These are phyloP conservation scores for Leptodactylus fallax DNA, from an alignment of 2,797 vertebrate species.

Conservation along the genomic window DNA sequence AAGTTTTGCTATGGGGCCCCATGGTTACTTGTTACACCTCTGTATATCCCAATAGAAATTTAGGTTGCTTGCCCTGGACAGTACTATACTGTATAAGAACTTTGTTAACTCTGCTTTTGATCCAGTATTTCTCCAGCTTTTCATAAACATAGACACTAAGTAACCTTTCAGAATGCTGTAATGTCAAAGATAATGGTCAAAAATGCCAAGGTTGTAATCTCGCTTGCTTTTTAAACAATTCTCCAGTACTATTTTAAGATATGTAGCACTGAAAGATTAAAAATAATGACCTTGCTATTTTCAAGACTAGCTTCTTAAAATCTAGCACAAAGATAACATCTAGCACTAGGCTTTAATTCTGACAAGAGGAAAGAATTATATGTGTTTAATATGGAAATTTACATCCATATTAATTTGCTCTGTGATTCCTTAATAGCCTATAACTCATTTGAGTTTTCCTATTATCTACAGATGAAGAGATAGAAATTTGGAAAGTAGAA, in stretches of 20 bases:
- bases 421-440: neutral
- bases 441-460: neutral
- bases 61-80: neutral
- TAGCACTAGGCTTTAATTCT: neutral
- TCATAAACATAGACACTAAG: conserved; percentile 2
- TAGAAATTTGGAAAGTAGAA: neutral
- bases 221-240: conserved; percentile 2
- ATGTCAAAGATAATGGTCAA: conserved; percentile 15
- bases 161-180: neutral
- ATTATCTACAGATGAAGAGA: conserved; percentile 12
- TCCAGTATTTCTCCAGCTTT: neutral
- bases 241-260: conserved; percentile 6
- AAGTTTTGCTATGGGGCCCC: no score
- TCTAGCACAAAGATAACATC: neutral
- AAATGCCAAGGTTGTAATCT: conserved; percentile 5
- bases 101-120: neutral
- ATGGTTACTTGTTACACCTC: no score
- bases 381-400: conserved; percentile 22
- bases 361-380: neutral
- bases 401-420: conserved; percentile 14
- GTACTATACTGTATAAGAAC: neutral
- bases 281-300: conserved; percentile 29
- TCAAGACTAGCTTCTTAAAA: conserved; percentile 9
- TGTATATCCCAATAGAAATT: neutral
- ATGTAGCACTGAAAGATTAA: conserved; percentile 19